Evolutionary conservation across 2,113 vertebrate species (phyloP).

Genomic region (Oryzias celebensis): DNA sequence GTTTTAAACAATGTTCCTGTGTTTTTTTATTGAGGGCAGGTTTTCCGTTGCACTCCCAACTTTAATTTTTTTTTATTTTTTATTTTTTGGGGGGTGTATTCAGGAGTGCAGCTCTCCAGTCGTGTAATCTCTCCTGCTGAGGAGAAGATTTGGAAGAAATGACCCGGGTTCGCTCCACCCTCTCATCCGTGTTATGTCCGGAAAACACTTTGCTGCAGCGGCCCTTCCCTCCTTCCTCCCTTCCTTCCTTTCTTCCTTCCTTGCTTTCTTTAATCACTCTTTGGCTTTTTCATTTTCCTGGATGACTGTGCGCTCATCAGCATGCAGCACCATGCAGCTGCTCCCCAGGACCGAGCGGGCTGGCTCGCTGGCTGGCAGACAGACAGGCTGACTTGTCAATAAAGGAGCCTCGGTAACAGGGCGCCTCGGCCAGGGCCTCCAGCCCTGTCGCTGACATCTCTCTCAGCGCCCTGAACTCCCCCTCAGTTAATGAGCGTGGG

Average conservation of each 20-base stretch:
- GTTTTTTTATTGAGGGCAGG: conserved; percentile 44
- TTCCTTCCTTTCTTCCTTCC: conserved; percentile 9
- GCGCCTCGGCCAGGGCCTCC: conserved; percentile 38
- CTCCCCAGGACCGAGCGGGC: conserved; percentile 38
- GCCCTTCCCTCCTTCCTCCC: conserved; percentile 26
- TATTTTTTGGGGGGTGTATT: conserved; percentile 59
- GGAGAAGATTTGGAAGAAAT: conserved; percentile 64
- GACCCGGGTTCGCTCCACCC: conserved; percentile 58
- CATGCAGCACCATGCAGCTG: conserved; percentile 54
- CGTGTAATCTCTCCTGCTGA: conserved; percentile 62
- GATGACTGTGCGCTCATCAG: conserved; percentile 56
- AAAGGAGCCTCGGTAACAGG: conserved; percentile 48
- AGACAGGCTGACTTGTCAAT: conserved; percentile 55
- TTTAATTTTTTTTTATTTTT: conserved; percentile 57
- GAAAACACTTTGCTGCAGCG: conserved; percentile 36
- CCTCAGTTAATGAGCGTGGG: conserved; percentile 48
- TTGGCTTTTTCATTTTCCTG: conserved; percentile 31
- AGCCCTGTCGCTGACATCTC: conserved; percentile 49
- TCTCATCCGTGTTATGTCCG: conserved; percentile 17
- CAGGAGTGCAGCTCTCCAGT: conserved; percentile 49
- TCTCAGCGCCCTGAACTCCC: conserved; percentile 37
- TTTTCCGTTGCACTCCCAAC: conserved; percentile 60
- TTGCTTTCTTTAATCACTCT: conserved; percentile 25
- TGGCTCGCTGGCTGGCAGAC: conserved; percentile 39
- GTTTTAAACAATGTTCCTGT: conserved; percentile 44